A percentile compares a stretch with the other conserved stretches of the same genome.
Evolutionary conservation across 2,888 invertebrate species (phyloP).

Genomic region (Mesoligia furuncula): DNA sequence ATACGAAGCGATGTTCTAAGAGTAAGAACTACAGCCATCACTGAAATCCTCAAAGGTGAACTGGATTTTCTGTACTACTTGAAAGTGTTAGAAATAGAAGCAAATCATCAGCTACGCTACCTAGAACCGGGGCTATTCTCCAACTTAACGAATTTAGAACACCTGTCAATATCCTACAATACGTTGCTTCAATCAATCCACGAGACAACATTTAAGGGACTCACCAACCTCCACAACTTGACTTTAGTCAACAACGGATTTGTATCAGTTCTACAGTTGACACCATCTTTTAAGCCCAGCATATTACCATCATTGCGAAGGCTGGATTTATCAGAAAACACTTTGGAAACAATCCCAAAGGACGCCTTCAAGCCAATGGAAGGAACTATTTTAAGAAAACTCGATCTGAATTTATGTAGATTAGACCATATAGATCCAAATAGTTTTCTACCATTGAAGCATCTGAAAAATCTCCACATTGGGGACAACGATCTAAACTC

Average conservation of each 20-base stretch:
- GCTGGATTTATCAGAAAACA: conserved; percentile 90
- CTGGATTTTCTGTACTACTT: conserved; percentile 81
- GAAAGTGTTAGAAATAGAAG: conserved; percentile 87
- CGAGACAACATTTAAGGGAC: conserved; percentile 86
- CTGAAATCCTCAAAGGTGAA: conserved; percentile 82
- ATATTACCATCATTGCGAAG: conserved; percentile 85
- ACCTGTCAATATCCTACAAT: conserved; percentile 90
- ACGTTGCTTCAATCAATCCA: conserved; percentile 84
- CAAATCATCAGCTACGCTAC: conserved; percentile 86
- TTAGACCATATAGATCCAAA: conserved; percentile 88
- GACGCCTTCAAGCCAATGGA: conserved; percentile 86
- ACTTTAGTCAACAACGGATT: conserved; percentile 90
- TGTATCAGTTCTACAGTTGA: conserved; percentile 81
- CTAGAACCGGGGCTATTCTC: conserved; percentile 88
- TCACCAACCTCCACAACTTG: conserved; percentile 86
- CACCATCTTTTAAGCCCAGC: conserved; percentile 81
- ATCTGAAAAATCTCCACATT: conserved; percentile 85
- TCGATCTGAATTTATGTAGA: conserved; percentile 89
- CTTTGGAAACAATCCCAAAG: conserved; percentile 82
- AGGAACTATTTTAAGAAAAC: conserved; percentile 81
- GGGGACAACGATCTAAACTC: conserved; percentile 89
- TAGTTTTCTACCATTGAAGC: conserved; percentile 85
- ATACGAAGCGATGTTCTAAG: conserved; percentile 81
- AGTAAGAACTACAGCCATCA: conserved; percentile 88
- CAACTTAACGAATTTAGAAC: conserved; percentile 85